Evolutionary conservation across 2,888 invertebrate genomes (phyloP).

Genomic region (Toxonevra muliebris): DNA sequence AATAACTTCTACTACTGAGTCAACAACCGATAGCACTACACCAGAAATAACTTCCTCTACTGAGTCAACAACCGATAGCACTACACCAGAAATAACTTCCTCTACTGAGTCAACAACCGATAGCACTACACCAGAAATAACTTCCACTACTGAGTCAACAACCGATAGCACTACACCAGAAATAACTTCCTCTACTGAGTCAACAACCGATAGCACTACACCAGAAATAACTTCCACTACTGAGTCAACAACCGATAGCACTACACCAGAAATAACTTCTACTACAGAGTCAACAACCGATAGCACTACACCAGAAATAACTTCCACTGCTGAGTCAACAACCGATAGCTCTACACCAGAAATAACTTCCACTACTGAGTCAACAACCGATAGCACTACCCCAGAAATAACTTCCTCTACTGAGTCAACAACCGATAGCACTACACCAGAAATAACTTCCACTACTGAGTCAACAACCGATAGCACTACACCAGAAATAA

Average conservation of each 20-base stretch:
- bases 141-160: not conserved
- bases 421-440: not conserved
- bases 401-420: not conserved
- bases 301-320: not conserved
- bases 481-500: not conserved
- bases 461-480: not conserved
- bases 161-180: not conserved
- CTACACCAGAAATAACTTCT: not conserved
- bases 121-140: not conserved
- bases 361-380: too few species aligned
- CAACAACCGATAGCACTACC: not conserved
- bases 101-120: not conserved
- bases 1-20: too few species aligned
- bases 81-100: not conserved
- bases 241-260: not conserved
- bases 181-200: not conserved
- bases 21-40: not conserved
- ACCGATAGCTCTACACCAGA: too few species aligned
- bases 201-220: not conserved
- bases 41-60: not conserved
- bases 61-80: not conserved
- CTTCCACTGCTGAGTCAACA: too few species aligned
- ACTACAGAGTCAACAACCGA: constrained; percentile 5
- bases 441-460: not conserved
- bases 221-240: not conserved